Conservation (phyloP, 2,113 vertebrate species). For the Cynocephalus volans region DNA sequence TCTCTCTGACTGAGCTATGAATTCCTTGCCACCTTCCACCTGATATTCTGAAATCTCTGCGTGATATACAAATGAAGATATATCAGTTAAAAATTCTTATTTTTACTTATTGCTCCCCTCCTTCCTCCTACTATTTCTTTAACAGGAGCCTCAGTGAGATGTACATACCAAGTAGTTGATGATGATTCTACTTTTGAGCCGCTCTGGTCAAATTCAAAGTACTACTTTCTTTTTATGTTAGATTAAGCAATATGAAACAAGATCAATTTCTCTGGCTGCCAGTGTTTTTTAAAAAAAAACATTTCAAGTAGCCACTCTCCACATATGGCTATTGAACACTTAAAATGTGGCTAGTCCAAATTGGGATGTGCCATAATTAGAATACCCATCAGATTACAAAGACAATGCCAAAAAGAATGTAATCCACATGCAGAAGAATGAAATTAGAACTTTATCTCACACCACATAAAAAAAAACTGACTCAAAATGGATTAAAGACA, state of each 20-base stretch:
- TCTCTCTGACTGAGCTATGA: neutral
- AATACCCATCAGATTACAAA: neutral
- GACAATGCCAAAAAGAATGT: too few relatives aligned
- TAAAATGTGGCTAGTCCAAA: neutral
- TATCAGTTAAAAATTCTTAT: neutral
- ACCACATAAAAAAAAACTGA: too few relatives aligned
- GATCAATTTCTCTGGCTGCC: neutral
- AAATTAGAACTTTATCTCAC: too few relatives aligned
- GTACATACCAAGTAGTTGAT: neutral
- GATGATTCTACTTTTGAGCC: slow-evolving; percentile 5
- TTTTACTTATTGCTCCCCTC: neutral
- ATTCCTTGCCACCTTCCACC: neutral
- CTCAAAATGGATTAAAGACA: too few relatives aligned
- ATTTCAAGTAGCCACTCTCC: neutral
- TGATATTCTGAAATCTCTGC: slow-evolving; percentile 9
- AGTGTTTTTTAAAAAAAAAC: neutral
- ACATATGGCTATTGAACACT: neutral
- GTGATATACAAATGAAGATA: neutral
- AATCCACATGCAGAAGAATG: too few relatives aligned
- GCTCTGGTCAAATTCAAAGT: neutral
- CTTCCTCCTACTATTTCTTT: neutral
- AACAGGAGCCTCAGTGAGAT: neutral
- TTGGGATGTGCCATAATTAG: neutral
- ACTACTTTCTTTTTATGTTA: neutral
- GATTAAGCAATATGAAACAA: neutral